A percentile compares a stretch with the other conserved stretches of the same genome.
Evolutionary conservation across 2,888 invertebrate species (phyloP).

Genomic region (Aleiodes leptofemur): DNA sequence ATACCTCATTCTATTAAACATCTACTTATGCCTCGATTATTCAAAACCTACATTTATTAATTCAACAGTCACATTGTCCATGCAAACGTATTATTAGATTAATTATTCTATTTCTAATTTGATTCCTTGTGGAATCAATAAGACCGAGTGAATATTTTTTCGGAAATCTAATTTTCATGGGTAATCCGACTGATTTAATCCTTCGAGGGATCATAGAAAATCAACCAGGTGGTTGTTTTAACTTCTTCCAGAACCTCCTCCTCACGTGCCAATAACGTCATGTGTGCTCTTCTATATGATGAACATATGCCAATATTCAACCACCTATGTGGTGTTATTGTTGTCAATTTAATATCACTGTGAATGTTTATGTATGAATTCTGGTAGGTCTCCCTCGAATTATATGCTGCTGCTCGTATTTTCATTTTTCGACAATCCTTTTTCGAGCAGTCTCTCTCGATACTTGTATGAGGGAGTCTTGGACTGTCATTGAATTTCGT

Average conservation of each 20-base stretch:
- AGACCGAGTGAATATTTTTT: neutral
- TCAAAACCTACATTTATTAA: conserved; percentile 8
- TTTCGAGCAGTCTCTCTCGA: neutral
- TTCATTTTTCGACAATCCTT: conserved; percentile 29
- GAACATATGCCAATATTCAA: conserved; percentile 23
- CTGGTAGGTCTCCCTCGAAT: conserved; percentile 12
- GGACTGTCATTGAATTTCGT: conserved; percentile 18
- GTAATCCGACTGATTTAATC: conserved; percentile 20
- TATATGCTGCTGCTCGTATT: neutral
- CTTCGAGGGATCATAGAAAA: neutral
- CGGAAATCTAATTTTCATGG: conserved; percentile 1
- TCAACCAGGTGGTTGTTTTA: conserved; percentile 23
- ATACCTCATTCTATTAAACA: conserved; percentile 16
- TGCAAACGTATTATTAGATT: neutral
- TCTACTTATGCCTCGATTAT: conserved; percentile 21
- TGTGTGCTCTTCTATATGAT: neutral
- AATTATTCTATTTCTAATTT: conserved; percentile 7
- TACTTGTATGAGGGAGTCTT: neutral
- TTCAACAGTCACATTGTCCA: conserved; percentile 6
- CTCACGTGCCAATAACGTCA: conserved; percentile 28
- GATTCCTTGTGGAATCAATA: conserved; percentile 1
- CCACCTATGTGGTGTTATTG: conserved; percentile 8
- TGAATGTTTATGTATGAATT: conserved; percentile 23
- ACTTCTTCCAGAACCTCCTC: conserved; percentile 7
- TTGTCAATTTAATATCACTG: conserved; percentile 33